Conservation (phyloP, 2,797 vertebrate genomes). For the Glossophaga mutica region DNA sequence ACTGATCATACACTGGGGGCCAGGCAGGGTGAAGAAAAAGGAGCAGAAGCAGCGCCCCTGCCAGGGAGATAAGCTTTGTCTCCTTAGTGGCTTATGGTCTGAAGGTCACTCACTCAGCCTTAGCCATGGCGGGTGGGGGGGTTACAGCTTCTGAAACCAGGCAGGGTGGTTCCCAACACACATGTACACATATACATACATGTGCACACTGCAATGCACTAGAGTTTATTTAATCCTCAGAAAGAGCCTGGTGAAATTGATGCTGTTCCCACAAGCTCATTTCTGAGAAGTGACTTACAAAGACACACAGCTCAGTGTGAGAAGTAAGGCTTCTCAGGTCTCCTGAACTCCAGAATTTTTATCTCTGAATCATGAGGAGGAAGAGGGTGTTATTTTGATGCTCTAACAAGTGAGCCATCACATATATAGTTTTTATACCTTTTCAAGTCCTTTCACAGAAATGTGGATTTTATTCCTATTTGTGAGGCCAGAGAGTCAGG, state of each 20-base stretch:
- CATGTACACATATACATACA: background rate
- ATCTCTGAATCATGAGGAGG: background rate
- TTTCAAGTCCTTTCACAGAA: background rate
- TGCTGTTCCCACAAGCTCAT: background rate
- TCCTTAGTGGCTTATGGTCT: no score
- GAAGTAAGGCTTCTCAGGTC: background rate
- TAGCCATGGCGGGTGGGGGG: no score
- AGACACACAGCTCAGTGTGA: background rate
- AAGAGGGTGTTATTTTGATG: background rate
- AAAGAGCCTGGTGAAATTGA: background rate
- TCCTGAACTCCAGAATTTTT: background rate
- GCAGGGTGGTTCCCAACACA: no score
- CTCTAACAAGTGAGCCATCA: background rate
- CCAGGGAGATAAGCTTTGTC: no score
- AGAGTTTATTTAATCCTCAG: background rate
- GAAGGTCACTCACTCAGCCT: no score
- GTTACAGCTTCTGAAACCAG: no score
- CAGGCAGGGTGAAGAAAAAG: no score
- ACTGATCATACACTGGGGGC: no score
- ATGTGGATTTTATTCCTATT: background rate
- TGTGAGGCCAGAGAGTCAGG: background rate
- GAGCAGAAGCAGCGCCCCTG: no score
- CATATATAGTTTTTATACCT: background rate
- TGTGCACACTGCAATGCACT: background rate
- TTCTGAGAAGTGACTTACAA: background rate